Base-by-base conservation (phyloP, 2,888 invertebrate genomes). In the Melinaea marsaeus region DNA sequence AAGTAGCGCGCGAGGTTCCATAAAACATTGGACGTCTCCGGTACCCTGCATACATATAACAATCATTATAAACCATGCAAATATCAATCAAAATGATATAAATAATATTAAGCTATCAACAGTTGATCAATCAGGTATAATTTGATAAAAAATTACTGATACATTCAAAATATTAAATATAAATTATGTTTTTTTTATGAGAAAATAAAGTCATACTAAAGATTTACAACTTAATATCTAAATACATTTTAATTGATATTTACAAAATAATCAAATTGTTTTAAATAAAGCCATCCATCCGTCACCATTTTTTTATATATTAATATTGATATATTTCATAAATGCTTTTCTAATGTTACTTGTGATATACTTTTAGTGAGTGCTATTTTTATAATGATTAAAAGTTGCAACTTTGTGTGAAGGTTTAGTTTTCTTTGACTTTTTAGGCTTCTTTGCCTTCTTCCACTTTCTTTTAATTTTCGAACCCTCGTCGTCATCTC, bases 21-120 rank as follows among this genome's bases (percentile, higher is more conserved):
- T 90, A 91, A 78, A 79, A 91, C 86, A 91, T 91, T 85, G 91
- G 89, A 82, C 88, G 91, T 85, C 89, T 85, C 88, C 85, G 91
- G 86, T 80, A 86, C 80, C 91, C 91, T 91, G 88, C 80, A 85
- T 75, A 83, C 51, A 81, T 67, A 74, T 65, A 72, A 75, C 58
- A 72, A 68, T 65, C 47, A 65, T 69, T 72, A 71, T 67, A 71
- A 71, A 70, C 59, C 58, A 69, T 76, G 77, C 71, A 78, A 78
- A 78, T 78, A 78, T 76, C 75, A 78, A 77, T 71, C 68, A 69
- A 73, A 77, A 77, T 69, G 62, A 69, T 48, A 51, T 33, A 35
- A 60, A 61, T 58, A 61, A 48, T 65, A 57, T 59, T 65, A 64
- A 64, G 58, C 35, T 69, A 63, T 63, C 32, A 46, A 37, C 37